Conservation (phyloP, 2,797 vertebrate species). For the Orientallactaga sibirica region DNA sequence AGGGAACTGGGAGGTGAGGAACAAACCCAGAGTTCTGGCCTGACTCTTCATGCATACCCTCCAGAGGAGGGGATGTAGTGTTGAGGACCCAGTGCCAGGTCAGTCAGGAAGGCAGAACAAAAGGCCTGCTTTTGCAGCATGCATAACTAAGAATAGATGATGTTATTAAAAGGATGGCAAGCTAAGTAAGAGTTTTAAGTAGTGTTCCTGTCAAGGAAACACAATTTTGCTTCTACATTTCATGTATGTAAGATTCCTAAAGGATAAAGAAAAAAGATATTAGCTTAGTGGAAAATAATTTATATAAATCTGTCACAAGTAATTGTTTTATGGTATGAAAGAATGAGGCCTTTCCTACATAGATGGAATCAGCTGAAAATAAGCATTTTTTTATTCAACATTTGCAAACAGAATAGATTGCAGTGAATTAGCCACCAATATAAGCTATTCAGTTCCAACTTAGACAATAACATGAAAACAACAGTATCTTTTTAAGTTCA, state of each 20-base stretch:
- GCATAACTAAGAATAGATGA: background rate
- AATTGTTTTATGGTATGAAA: slow-evolving; percentile 72
- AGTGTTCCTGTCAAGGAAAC: slow-evolving; percentile 16
- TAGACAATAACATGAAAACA: background rate
- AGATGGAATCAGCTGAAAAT: slow-evolving; percentile 62
- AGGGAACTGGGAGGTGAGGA: no score
- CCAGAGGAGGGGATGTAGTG: no score
- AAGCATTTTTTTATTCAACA: background rate
- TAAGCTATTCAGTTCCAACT: slow-evolving; percentile 50
- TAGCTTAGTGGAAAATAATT: slow-evolving; percentile 68
- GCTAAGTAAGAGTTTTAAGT: slow-evolving; percentile 73
- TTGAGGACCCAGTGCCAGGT: no score
- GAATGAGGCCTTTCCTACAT: slow-evolving; percentile 36
- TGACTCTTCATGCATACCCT: no score
- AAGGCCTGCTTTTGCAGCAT: no score
- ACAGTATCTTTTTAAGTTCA: background rate
- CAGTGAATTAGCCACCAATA: background rate
- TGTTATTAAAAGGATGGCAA: slow-evolving; percentile 54
- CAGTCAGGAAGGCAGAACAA: no score
- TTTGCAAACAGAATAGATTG: background rate
- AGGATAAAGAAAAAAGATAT: slow-evolving; percentile 15
- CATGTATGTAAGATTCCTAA: slow-evolving; percentile 60
- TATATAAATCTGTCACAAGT: slow-evolving; percentile 58
- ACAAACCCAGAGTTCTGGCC: no score
- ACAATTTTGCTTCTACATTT: slow-evolving; percentile 64